A percentile compares a stretch with the other conserved stretches of the same genome.
phyloP scores from a whole-genome alignment of 2,113 vertebrate species.

The Phrynosoma platyrhinos region DNA sequence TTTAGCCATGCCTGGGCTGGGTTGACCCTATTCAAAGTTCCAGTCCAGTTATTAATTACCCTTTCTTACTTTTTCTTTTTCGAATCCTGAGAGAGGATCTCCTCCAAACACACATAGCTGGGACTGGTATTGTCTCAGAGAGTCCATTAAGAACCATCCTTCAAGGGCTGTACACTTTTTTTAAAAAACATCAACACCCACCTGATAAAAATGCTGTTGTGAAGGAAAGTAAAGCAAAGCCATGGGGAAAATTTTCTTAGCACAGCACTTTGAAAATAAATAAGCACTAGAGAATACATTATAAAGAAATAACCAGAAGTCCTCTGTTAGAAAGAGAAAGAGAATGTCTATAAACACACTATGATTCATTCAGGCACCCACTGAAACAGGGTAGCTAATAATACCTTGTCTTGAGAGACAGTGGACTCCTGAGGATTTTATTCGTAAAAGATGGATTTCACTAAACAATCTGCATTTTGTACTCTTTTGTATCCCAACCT shows the following conservation, averaged over 20 bases:
- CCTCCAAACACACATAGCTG: conserved; percentile 2
- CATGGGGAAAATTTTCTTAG: conserved; percentile 60
- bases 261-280: conserved; percentile 70
- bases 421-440: conserved; percentile 42
- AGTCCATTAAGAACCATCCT: conserved; percentile 24
- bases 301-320: conserved; percentile 65
- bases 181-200: conserved; percentile 59
- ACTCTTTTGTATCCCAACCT: not conserved
- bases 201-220: conserved; percentile 57
- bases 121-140: conserved; percentile 23
- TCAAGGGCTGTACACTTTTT: not conserved
- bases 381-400: conserved; percentile 70
- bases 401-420: conserved; percentile 59
- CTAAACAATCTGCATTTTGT: conserved; percentile 23
- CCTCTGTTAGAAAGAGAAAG: conserved; percentile 42
- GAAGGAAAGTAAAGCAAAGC: conserved; percentile 62
- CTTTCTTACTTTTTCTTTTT: conserved; percentile 3
- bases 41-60: not conserved
- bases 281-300: conserved; percentile 67
- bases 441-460: conserved; percentile 49
- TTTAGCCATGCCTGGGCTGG: no score
- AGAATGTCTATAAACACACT: conserved; percentile 68
- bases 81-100: conserved; percentile 42
- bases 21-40: not conserved
- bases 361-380: conserved; percentile 69